phyloP scores from a whole-genome alignment of 30 jellyfish, hydroid and myxozoan species.

The Sanderia malayensis region DNA sequence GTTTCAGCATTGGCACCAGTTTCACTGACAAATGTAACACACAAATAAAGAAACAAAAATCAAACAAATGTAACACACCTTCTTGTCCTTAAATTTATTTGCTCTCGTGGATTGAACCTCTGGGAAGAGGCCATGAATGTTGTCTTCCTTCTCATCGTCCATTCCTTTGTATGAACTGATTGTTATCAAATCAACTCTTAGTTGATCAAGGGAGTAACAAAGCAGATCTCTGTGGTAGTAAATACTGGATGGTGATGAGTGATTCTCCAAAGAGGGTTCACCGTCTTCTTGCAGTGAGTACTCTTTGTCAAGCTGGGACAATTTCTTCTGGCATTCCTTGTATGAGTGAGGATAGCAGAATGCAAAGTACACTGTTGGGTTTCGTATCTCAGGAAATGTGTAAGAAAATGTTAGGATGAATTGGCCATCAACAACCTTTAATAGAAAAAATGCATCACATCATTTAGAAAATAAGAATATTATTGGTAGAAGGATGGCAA shows the following conservation, averaged over 20 bases:
- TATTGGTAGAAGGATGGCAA: too few species aligned
- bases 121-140: constrained; percentile 60
- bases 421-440: constrained; percentile 77
- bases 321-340: constrained; percentile 64
- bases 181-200: constrained; percentile 74
- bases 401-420: constrained; percentile 64
- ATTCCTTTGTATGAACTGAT: constrained; percentile 65
- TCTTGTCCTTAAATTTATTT: constrained; percentile 41
- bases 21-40: too few species aligned
- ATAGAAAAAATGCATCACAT: constrained; percentile 5
- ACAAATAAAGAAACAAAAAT: too few species aligned
- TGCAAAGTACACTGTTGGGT: constrained; percentile 72
- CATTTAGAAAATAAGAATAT: too few species aligned
- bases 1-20: too few species aligned
- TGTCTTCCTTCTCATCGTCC: constrained; percentile 39
- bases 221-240: constrained; percentile 81
- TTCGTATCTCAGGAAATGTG: constrained; percentile 51
- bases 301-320: constrained; percentile 34
- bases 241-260: constrained; percentile 8
- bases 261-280: not conserved
- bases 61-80: too few species aligned
- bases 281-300: not conserved
- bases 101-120: constrained; percentile 42
- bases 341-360: constrained; percentile 87
- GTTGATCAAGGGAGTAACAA: constrained; percentile 70